Evolutionary conservation across 1,140 invertebrate species (phyloP), one percentile per base, ranked within the genome.

Genomic region (Hirudo medicinalis): DNA sequence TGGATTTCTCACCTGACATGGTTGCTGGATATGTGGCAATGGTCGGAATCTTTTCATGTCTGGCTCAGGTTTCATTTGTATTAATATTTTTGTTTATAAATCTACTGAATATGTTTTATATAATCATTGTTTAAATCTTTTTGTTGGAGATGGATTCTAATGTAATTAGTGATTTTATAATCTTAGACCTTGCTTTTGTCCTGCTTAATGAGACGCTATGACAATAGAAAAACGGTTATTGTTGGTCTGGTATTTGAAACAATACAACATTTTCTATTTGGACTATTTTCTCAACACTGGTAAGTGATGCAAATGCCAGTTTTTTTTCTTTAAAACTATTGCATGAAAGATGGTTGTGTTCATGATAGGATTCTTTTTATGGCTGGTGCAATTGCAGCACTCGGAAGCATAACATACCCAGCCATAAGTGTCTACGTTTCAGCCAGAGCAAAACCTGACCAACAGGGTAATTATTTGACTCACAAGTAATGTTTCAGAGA

Each of bases 401-500:
- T 98, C 71, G 94, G 92, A 74, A 84, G 80, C 75, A 83, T 99
- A 75, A 95, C 94, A 0, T 99, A 99, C 85, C 96, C 97, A 67
- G 94, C 95, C 22, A 98, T 99, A 77, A 96, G 92, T 83, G 91
- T 96, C 53, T 99, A 95, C 84, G 93, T 98, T 49, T 97, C 94
- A 19, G 91, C 94, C 76, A 93, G 97, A 83, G 93, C 94, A 71
- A 89, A 94, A 79, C 88, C 91, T 53, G 96, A 99, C 81, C 90
- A 96, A 79, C 97, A 99, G 85, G 96, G 89, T 86, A 80, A 78
- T 73, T 69, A 11, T 22, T 43, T 22, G 25, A 36, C 6, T 36
- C 32, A 36, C 32, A 36, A 36, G 32, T 36, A 36, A 8, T 49
- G 11, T 49, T 49, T 49, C 11, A 49, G 13, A 49, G 0, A 15